phyloP scores from a whole-genome alignment of 35 echinoderm and acorn worm species.

The Chiridota heheva region DNA sequence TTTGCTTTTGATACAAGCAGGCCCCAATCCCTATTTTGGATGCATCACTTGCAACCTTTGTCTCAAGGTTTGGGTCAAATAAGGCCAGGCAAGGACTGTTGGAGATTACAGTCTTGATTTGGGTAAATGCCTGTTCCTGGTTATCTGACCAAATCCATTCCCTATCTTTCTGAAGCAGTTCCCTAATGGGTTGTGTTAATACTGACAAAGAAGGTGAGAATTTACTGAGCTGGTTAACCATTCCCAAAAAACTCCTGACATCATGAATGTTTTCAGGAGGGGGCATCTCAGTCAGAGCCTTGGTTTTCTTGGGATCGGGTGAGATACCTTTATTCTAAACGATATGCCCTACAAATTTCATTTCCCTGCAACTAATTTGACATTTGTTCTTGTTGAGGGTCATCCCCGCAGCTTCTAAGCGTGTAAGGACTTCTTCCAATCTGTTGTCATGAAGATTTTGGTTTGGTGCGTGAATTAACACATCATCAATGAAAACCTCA shows the following conservation, averaged over 20 bases:
- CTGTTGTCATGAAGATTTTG: conserved; percentile 49
- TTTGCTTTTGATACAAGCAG: conserved; percentile 52
- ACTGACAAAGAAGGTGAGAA: conserved; percentile 42
- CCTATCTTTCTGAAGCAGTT: conserved; percentile 49
- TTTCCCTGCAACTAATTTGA: conserved; percentile 11
- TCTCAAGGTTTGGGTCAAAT: conserved; percentile 53
- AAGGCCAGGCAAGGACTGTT: conserved; percentile 7
- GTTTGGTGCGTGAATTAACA: conserved; percentile 42
- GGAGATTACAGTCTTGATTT: conserved; percentile 23
- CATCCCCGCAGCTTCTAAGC: conserved; percentile 44
- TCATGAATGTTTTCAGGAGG: conserved; percentile 36
- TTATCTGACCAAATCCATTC: conserved; percentile 23
- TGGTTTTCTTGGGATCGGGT: conserved; percentile 42
- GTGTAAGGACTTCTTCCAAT: conserved; percentile 26
- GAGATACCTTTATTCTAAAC: conserved; percentile 39
- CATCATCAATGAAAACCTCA: conserved; percentile 41
- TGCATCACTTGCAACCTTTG: conserved; percentile 55
- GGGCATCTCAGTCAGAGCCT: conserved; percentile 28
- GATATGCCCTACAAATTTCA: conserved; percentile 65
- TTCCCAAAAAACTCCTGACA: conserved; percentile 45
- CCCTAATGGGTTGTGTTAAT: conserved; percentile 36
- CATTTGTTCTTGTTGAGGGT: conserved; percentile 67
- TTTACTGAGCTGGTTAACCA: conserved; percentile 48
- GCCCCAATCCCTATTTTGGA: conserved; percentile 55
- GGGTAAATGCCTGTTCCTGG: conserved; percentile 48